phyloP scores from a whole-genome alignment of 2,888 invertebrate genomes.

The Bimastos eiseni region DNA sequence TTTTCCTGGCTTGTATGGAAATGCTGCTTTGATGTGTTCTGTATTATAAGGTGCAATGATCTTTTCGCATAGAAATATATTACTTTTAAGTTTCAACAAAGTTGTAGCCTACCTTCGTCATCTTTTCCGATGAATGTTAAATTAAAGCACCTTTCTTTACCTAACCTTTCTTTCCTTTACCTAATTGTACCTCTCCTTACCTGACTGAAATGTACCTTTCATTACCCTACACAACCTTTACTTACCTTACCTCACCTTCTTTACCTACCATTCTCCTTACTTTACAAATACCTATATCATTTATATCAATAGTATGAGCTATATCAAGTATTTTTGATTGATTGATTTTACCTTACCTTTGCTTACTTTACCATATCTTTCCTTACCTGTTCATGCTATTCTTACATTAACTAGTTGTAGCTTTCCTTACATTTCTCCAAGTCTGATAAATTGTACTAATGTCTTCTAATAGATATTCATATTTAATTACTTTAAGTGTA shows the following conservation, averaged over 20 bases:
- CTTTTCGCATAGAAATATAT: neutral
- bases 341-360: neutral
- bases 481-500: neutral
- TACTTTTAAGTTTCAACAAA: neutral
- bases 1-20: neutral
- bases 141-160: neutral
- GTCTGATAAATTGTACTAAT: neutral
- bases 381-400: neutral
- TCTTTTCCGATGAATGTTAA: neutral
- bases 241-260: neutral
- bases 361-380: neutral
- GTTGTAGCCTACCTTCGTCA: neutral
- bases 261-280: neutral
- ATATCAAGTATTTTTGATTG: no score
- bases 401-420: no score
- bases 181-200: neutral
- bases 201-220: neutral
- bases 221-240: neutral
- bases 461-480: slow-evolving; percentile 1
- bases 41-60: neutral
- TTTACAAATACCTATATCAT: no score
- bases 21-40: neutral
- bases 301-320: no score
- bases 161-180: neutral
- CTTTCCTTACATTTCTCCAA: neutral